A percentile compares a stretch with the other conserved stretches of the same genome.
These are phyloP conservation scores for Drosophila grimshawi DNA, from an alignment of 1,140 invertebrate species.

Conservation along the genomic window DNA sequence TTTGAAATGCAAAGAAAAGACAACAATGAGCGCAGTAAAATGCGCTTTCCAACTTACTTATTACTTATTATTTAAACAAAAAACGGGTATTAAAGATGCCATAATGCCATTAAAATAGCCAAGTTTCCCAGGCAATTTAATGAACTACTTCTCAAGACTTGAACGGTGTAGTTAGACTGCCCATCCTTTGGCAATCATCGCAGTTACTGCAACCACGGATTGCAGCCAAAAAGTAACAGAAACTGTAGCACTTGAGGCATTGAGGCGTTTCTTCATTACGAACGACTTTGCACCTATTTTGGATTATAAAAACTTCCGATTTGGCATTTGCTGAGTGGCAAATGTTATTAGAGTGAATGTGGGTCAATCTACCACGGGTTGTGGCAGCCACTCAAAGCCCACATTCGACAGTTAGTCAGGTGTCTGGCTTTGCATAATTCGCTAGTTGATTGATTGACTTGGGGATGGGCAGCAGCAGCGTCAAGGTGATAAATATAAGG, in stretches of 20 bases:
- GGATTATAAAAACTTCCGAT: conserved; percentile 10
- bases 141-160: conserved; percentile 22
- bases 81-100: conserved; percentile 27
- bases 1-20: conserved; percentile 13
- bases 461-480: background rate
- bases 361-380: conserved; percentile 27
- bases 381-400: background rate
- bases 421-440: conserved; percentile 36
- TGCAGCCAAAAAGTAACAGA: conserved; percentile 24
- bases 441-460: conserved; percentile 41
- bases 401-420: conserved; percentile 13
- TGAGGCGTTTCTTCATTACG: conserved; percentile 26
- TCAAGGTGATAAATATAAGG: conserved; percentile 14
- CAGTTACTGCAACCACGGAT: conserved; percentile 5
- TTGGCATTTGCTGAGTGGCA: conserved; percentile 20
- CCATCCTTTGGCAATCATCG: conserved; percentile 35
- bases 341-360: conserved; percentile 27
- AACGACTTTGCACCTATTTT: background rate
- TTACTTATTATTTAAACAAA: background rate
- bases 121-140: conserved; percentile 24
- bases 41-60: conserved; percentile 15
- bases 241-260: conserved; percentile 33
- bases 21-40: conserved; percentile 24
- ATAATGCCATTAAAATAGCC: conserved; percentile 21
- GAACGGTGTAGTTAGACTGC: conserved; percentile 27